Conservation (phyloP, 2,113 vertebrate species). For the Petromus typicus region DNA sequence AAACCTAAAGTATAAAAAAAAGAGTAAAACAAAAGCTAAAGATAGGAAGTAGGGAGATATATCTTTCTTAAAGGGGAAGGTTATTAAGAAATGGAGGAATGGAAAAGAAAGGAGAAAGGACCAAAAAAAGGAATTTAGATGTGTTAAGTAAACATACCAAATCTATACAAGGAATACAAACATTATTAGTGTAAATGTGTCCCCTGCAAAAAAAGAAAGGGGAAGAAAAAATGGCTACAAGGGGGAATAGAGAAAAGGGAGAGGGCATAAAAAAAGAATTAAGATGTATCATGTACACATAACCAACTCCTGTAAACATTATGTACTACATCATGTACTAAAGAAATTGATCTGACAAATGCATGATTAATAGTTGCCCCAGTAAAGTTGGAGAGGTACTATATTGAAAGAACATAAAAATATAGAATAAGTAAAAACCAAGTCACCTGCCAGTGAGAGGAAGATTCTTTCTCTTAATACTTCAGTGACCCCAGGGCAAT, state of each 20-base stretch:
- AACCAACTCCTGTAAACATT: neutral
- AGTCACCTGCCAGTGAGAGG: no score
- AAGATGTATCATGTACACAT: neutral
- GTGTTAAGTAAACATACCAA: neutral
- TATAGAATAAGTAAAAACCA: neutral
- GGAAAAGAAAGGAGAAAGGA: neutral
- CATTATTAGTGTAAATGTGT: neutral
- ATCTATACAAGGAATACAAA: neutral
- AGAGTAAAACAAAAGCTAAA: neutral
- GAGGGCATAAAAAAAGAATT: neutral
- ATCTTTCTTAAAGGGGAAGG: neutral
- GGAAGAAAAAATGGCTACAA: neutral
- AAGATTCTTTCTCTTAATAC: neutral
- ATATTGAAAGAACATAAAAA: neutral
- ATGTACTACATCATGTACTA: neutral
- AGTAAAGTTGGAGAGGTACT: neutral
- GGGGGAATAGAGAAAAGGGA: neutral
- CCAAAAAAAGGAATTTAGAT: neutral
- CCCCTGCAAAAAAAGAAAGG: neutral
- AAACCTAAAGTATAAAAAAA: neutral
- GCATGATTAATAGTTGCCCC: neutral
- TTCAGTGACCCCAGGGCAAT: neutral
- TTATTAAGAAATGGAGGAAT: neutral
- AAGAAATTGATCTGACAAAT: neutral
- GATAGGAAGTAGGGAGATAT: neutral